Conservation (phyloP, 2,113 vertebrate genomes). For the Porphyrio hochstetteri region DNA sequence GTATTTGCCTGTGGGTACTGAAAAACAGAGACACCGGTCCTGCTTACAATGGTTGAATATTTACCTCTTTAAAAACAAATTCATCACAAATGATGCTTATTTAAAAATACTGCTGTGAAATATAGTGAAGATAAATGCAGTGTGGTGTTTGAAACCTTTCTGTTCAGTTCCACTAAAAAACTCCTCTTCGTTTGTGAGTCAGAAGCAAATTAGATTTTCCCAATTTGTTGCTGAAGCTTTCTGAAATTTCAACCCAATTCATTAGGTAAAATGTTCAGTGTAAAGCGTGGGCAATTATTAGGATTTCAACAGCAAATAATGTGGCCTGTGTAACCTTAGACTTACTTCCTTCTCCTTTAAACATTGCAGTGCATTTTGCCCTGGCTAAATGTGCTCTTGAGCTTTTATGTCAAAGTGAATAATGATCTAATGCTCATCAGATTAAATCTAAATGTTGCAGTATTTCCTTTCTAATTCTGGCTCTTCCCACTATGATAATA, state of each 20-base stretch:
- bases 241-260: conserved; percentile 1
- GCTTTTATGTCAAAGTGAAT: conserved; percentile 59
- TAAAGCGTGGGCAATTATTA: background rate
- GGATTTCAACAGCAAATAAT: conserved; percentile 60
- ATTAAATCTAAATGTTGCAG: conserved; percentile 20
- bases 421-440: conserved; percentile 39
- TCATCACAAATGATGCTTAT: background rate
- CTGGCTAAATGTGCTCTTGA: conserved; percentile 42
- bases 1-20: background rate
- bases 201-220: background rate
- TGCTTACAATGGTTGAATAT: background rate
- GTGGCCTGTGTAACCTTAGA: conserved; percentile 30
- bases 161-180: background rate
- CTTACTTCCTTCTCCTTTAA: conserved; percentile 40
- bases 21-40: background rate
- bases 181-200: background rate
- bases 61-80: background rate
- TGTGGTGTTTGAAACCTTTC: background rate
- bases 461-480: conserved; percentile 42
- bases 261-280: background rate
- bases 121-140: background rate
- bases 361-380: background rate
- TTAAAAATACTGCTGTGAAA: background rate
- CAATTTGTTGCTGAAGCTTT: background rate
- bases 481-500: conserved; percentile 30